These are phyloP conservation scores for Spongilla lacustris DNA, from an alignment of 37 sponge, comb jelly and placozoan genomes.

Conservation along the genomic window DNA sequence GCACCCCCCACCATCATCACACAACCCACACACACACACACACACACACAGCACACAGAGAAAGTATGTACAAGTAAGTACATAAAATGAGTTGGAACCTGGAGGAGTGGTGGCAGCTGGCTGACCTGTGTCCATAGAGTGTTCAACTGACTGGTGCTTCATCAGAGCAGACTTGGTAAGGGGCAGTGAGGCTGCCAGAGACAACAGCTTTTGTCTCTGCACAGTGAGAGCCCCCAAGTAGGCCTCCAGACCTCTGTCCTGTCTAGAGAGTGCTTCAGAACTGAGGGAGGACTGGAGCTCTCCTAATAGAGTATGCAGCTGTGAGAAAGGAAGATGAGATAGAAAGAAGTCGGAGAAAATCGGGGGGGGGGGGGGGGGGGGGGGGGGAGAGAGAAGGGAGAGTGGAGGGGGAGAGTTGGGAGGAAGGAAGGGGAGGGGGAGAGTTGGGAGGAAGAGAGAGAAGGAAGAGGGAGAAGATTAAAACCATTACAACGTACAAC, in stretches of 20 bases:
- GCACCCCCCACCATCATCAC: background rate
- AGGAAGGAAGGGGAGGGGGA: constrained; percentile 7
- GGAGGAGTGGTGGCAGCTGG: background rate
- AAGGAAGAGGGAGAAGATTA: background rate
- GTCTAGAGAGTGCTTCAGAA: background rate
- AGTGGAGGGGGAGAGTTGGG: background rate
- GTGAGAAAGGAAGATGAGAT: background rate
- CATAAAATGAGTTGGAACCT: background rate
- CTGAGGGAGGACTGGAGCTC: constrained; percentile 19
- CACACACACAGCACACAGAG: background rate
- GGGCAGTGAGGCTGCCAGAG: background rate
- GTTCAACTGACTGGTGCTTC: background rate
- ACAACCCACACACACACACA: background rate
- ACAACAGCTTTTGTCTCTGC: background rate
- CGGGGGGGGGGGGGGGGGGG: background rate
- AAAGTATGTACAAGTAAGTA: background rate
- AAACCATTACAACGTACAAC: background rate
- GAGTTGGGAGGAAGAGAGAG: background rate
- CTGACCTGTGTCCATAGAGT: background rate
- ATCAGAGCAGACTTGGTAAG: background rate
- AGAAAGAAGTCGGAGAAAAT: constrained; percentile 4
- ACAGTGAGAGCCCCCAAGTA: background rate
- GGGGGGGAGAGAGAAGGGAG: background rate
- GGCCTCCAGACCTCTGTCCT: background rate
- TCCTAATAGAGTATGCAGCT: constrained; percentile 20